phyloP scores from a whole-genome alignment of 1,140 invertebrate genomes.

The Potamilus streckersoni region DNA sequence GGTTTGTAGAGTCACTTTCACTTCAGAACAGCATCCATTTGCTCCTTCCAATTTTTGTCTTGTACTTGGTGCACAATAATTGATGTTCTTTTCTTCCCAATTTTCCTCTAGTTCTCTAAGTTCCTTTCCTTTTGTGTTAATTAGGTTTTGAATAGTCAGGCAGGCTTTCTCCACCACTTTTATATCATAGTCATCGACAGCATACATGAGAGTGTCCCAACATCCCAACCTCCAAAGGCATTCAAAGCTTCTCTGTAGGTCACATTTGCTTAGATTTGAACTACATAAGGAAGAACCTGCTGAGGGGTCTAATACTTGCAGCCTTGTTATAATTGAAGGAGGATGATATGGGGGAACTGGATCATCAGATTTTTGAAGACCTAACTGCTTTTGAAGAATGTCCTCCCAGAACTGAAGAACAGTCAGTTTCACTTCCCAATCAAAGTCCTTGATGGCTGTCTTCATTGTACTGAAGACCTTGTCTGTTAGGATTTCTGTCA shows the following conservation, averaged over 20 bases:
- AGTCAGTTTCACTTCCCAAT: constrained; percentile 21
- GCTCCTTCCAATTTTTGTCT: neutral
- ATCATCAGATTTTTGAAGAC: neutral
- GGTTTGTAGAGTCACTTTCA: neutral
- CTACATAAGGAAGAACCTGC: too few species aligned
- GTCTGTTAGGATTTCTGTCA: neutral
- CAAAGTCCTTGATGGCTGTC: constrained; percentile 10
- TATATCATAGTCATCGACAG: constrained; percentile 18
- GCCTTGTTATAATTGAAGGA: neutral
- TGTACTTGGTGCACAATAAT: neutral
- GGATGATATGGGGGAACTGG: neutral
- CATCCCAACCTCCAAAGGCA: neutral
- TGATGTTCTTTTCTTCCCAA: neutral
- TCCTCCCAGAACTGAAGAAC: neutral
- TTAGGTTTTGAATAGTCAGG: neutral
- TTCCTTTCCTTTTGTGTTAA: neutral
- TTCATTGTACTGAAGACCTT: neutral
- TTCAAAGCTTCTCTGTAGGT: neutral
- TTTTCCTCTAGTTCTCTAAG: neutral
- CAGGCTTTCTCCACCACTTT: constrained; percentile 11
- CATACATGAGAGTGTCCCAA: neutral
- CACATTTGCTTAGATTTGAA: neutral
- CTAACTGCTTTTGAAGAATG: constrained; percentile 2
- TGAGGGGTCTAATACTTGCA: too few species aligned
- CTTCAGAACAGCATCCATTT: neutral